These are phyloP conservation scores for Oncorhynchus kisutch DNA, from an alignment of 2,113 vertebrate genomes.

Conservation along the genomic window DNA sequence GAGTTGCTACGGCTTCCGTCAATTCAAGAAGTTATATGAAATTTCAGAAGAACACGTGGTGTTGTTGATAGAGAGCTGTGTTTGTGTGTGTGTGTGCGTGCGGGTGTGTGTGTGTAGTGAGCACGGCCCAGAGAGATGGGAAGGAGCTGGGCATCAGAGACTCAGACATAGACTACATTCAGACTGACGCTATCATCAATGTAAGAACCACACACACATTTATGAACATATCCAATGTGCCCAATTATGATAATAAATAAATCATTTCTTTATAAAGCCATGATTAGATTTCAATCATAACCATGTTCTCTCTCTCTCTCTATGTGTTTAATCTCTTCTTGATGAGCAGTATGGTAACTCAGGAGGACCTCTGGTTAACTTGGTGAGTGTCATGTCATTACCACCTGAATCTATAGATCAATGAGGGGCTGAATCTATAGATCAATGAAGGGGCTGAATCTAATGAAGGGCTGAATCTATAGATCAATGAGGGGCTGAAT, in stretches of 20 bases:
- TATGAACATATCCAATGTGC: background rate
- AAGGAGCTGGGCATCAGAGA: constrained; percentile 87
- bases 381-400: constrained; percentile 76
- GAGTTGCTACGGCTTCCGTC: too few relatives aligned
- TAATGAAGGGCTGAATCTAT: too few relatives aligned
- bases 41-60: too few relatives aligned
- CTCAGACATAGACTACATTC: constrained; percentile 94
- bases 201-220: constrained; percentile 67
- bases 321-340: too few relatives aligned
- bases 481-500: too few relatives aligned
- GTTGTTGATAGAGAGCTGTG: too few relatives aligned
- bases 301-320: background rate
- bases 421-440: too few relatives aligned
- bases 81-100: too few relatives aligned
- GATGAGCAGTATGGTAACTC: constrained; percentile 89
- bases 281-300: background rate
- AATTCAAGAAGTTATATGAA: too few relatives aligned
- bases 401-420: too few relatives aligned
- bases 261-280: background rate
- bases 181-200: constrained; percentile 95
- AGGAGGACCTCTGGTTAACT: constrained; percentile 92
- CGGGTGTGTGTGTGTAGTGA: constrained; percentile 59
- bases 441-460: too few relatives aligned
- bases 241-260: background rate
- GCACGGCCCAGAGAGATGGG: constrained; percentile 87